A percentile compares a stretch with the other conserved stretches of the same genome.
phyloP scores from a whole-genome alignment of 2,113 vertebrate species.

The Sialia sialis region DNA sequence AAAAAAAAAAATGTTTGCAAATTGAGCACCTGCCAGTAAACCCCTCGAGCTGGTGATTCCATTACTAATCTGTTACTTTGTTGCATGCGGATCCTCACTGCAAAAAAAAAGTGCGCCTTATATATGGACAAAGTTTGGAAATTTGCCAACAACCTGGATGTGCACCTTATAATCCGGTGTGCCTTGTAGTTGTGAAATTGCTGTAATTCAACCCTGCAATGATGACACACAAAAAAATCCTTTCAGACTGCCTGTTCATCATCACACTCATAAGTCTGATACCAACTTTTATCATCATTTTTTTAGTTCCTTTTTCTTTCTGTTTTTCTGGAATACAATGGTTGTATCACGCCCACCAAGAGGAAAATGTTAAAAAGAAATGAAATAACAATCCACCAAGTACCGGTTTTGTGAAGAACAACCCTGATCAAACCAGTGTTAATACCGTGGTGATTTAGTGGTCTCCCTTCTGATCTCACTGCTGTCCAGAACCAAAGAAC shows the following conservation, averaged over 20 bases:
- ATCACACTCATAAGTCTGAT: neutral
- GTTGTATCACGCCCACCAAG: neutral
- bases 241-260: neutral
- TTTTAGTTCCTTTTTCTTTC: neutral
- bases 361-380: neutral
- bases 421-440: fast-evolving
- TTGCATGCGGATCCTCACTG: no score
- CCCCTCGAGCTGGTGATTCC: no score
- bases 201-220: neutral
- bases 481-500: neutral
- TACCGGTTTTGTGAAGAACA: neutral
- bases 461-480: neutral
- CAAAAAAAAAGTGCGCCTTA: no score
- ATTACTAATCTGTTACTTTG: no score
- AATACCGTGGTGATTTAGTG: fast-evolving
- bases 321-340: neutral
- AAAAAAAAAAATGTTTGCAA: no score
- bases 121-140: no score
- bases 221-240: neutral
- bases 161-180: no score
- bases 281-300: neutral
- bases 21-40: no score
- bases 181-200: no score
- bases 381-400: neutral
- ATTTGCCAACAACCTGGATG: no score